Percentiles rank a stretch among this genome's conserved stretches.
phyloP scores from a whole-genome alignment of 2,888 invertebrate species.

The Leucophenga maculata region DNA sequence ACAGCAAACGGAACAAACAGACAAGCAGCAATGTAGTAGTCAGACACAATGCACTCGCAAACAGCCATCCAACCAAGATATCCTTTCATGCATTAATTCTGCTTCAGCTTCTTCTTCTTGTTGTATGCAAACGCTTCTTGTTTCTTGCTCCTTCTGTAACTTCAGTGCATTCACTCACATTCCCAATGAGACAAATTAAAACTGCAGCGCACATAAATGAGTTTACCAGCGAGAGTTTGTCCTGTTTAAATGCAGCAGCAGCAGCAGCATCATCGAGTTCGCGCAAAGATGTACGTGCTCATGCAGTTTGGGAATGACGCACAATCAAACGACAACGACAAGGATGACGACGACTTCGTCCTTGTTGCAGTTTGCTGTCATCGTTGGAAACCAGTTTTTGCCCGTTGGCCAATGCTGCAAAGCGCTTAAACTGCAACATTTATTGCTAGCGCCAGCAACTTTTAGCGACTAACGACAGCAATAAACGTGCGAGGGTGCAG shows the following conservation, averaged over 20 bases:
- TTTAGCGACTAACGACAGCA: conserved; percentile 68
- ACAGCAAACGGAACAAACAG: neutral
- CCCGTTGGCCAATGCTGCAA: neutral
- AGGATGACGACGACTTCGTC: neutral
- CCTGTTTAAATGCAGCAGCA: conserved; percentile 27
- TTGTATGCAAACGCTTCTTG: conserved; percentile 68
- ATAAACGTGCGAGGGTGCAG: conserved; percentile 59
- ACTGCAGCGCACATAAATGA: conserved; percentile 20
- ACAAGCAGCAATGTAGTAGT: neutral
- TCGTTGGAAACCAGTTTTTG: neutral
- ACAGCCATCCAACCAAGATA: neutral
- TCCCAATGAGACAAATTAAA: conserved; percentile 28
- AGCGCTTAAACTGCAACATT: conserved; percentile 20
- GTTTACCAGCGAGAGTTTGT: conserved; percentile 23
- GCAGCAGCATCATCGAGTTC: conserved; percentile 57
- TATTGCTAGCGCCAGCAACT: conserved; percentile 15
- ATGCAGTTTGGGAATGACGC: conserved; percentile 63
- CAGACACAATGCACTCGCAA: conserved; percentile 11
- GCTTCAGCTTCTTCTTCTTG: neutral
- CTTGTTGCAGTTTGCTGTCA: conserved; percentile 5
- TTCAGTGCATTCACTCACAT: conserved; percentile 16
- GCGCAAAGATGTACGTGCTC: conserved; percentile 54
- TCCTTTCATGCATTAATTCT: neutral
- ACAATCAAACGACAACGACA: conserved; percentile 52
- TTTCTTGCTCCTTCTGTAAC: neutral